These are phyloP conservation scores for Zaprionus kolodkinae DNA, from an alignment of 1,140 invertebrate species.

Conservation along the genomic window DNA sequence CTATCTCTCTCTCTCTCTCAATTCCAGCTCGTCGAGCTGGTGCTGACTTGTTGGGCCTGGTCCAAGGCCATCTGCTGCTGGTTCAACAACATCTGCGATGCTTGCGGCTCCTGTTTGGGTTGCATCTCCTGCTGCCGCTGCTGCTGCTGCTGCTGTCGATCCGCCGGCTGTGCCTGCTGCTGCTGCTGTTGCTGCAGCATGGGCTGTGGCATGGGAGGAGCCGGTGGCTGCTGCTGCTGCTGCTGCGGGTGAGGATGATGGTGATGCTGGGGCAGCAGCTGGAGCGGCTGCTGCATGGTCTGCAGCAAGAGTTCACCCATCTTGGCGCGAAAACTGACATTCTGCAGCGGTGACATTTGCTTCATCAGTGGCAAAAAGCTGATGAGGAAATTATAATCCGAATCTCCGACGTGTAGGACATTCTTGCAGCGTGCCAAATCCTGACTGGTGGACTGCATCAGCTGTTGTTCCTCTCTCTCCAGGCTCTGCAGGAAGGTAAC, in stretches of 20 bases:
- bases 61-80: conserved; percentile 78
- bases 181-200: conserved; percentile 30
- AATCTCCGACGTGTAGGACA: conserved; percentile 71
- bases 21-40: conserved; percentile 71
- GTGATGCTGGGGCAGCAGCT: conserved; percentile 15
- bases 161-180: conserved; percentile 27
- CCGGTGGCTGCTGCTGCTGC: conserved; percentile 17
- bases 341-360: conserved; percentile 75
- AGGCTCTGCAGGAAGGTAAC: conserved; percentile 71
- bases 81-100: conserved; percentile 72
- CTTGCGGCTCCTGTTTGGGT: conserved; percentile 35
- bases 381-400: conserved; percentile 79
- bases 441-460: conserved; percentile 77
- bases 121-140: conserved; percentile 23
- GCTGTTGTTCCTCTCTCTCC: conserved; percentile 72
- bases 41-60: conserved; percentile 75
- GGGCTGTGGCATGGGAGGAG: conserved; percentile 19
- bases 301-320: conserved; percentile 75
- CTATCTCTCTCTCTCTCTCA: conserved; percentile 34
- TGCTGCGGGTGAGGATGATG: conserved; percentile 20
- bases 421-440: conserved; percentile 73
- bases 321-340: conserved; percentile 74
- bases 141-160: conserved; percentile 9
- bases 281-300: conserved; percentile 62
- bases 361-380: conserved; percentile 81